phyloP scores from a whole-genome alignment of 2,888 invertebrate genomes.

The Tupiocoris notatus region DNA sequence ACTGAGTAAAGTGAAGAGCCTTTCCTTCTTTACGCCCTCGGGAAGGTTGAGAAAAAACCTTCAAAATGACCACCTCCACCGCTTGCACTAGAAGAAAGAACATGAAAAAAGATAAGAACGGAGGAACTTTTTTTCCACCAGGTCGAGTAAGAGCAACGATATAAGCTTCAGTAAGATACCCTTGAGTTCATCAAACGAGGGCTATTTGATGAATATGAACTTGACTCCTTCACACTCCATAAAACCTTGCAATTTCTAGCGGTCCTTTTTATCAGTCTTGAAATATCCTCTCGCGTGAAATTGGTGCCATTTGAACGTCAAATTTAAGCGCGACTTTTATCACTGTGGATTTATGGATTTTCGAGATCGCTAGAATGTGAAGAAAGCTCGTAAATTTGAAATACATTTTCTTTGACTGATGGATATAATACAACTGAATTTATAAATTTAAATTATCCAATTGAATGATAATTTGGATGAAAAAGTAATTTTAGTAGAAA shows the following conservation, averaged over 20 bases:
- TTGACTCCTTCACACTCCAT: background rate
- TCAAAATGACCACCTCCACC: background rate
- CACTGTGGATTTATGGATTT: no score
- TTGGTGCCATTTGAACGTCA: no score
- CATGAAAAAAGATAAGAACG: background rate
- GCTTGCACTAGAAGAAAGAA: background rate
- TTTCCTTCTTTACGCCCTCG: background rate
- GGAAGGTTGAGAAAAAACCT: background rate
- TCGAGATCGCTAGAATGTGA: no score
- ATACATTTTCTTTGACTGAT: no score
- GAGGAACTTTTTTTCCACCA: background rate
- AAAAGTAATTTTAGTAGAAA: no score
- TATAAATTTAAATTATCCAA: no score
- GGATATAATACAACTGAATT: no score
- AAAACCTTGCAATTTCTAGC: background rate
- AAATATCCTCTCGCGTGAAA: no score
- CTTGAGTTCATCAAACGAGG: background rate
- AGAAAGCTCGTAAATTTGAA: no score
- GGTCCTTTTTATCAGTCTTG: no score
- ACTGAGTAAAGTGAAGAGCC: conserved; percentile 20
- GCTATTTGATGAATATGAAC: background rate
- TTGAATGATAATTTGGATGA: no score
- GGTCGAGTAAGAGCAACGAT: background rate
- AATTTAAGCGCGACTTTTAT: no score
- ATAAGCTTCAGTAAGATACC: background rate